Conservation (phyloP, 92 coral and sea anemone species). For the Diadumene lineata region DNA sequence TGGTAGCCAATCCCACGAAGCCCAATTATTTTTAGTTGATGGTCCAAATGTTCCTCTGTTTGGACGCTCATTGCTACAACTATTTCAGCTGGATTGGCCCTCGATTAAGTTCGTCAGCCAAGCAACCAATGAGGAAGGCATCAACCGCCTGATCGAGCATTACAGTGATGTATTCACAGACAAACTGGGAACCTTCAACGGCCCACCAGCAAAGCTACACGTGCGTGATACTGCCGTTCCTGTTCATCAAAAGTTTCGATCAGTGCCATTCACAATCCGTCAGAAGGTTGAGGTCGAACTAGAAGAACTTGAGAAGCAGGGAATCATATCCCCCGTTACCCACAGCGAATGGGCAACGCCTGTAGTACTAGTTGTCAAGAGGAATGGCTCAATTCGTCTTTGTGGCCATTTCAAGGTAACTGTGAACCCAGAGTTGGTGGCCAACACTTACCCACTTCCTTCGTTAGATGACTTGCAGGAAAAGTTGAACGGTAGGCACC, state of each 20-base stretch:
- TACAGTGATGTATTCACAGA: neutral
- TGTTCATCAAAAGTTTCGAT: neutral
- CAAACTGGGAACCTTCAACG: neutral
- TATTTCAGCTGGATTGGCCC: neutral
- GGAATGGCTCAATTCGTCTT: neutral
- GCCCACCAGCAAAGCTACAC: neutral
- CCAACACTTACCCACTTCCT: slow-evolving; percentile 30
- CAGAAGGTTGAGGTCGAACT: neutral
- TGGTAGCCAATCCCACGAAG: neutral
- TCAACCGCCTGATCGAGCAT: neutral
- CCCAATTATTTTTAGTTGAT: neutral
- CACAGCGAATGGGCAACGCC: neutral
- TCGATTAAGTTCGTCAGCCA: neutral
- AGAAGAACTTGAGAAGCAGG: neutral
- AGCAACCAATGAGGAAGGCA: neutral
- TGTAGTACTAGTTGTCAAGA: neutral
- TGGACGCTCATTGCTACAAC: neutral
- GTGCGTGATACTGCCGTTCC: neutral
- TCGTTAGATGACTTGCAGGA: slow-evolving; percentile 22
- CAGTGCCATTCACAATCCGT: neutral
- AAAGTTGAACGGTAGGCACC: too few relatives aligned
- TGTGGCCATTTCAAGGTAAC: slow-evolving; percentile 6
- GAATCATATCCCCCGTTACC: neutral
- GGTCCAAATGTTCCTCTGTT: neutral
- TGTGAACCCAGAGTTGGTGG: slow-evolving; percentile 42